Base-by-base conservation (phyloP, 2,888 invertebrate species). In the Ennomos fuscantarius region DNA sequence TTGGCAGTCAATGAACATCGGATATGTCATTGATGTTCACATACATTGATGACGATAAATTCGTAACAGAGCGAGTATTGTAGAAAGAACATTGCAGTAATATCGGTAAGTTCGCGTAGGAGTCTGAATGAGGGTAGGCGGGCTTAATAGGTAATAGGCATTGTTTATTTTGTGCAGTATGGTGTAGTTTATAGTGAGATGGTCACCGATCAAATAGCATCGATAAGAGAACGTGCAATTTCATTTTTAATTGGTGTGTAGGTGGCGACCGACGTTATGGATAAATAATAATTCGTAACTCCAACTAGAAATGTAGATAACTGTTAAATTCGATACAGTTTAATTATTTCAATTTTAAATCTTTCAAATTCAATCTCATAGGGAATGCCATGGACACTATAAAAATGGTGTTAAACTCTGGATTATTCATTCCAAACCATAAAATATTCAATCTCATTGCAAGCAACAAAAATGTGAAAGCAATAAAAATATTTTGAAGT, bases 101-200 rank as follows among this genome's bases (percentile, higher is more conserved):
- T 59, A 42, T 61, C 35, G 52, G 39, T 60, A 62, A 53, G 55
- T 66, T 60, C 48, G 60, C 60, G 60, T 60, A 57, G 60, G 63
- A 56, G 65, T 65, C 56, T 62, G 10, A 45, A 55, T 50, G 40
- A 56, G 50, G 46, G 72, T 71, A 68, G 72, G 71, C 65, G 69
- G 65, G 55, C 62, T 70, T 78, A 73, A 77, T 77, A 72, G 73
- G 66, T 57, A 69, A 55, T 74, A 74, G 79, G 77, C 73, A 73
- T 77, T 81, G 80, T 82, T 81, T 80, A 74, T 72, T 68, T 67
- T 72, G 71, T 73, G 66, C 68, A 71, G 66, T 73, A 68, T 68
- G 69, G 40, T 60, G 65, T 62, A 62, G 62, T 63, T 66, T 65
- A 65, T 61, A 44, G 50, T 34, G 41, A 54, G 60, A 67, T 62